A percentile compares a stretch with the other conserved stretches of the same genome.
These are phyloP conservation scores for Danaus plexippus DNA, from an alignment of 1,140 invertebrate species.

Conservation along the genomic window DNA sequence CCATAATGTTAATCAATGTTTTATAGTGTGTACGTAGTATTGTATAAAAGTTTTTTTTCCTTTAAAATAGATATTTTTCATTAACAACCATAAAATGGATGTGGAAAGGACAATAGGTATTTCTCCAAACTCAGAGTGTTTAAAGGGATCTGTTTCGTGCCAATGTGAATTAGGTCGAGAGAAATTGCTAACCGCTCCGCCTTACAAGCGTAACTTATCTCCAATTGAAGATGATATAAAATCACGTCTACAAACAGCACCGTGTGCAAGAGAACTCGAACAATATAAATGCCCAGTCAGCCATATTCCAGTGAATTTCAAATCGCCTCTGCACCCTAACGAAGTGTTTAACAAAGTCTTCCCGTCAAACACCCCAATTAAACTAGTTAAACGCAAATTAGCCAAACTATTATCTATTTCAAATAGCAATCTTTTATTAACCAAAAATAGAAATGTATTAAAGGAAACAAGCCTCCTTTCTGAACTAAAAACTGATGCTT, in stretches of 20 bases:
- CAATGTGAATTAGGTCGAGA: conserved; percentile 61
- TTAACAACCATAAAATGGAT: conserved; percentile 25
- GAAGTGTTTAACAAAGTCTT: conserved; percentile 61
- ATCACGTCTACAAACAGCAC: conserved; percentile 47
- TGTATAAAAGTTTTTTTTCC: conserved; percentile 12
- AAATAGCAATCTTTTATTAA: conserved; percentile 51
- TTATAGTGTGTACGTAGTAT: conserved; percentile 11
- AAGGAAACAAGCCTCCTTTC: conserved; percentile 53
- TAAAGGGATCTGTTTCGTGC: conserved; percentile 40
- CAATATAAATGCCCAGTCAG: conserved; percentile 54
- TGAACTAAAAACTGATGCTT: conserved; percentile 47
- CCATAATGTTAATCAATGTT: conserved; percentile 9
- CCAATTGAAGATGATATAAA: conserved; percentile 33
- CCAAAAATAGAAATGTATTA: conserved; percentile 57
- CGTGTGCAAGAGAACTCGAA: conserved; percentile 43
- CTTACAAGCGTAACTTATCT: conserved; percentile 34
- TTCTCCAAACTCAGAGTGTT: conserved; percentile 34
- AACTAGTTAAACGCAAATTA: conserved; percentile 59
- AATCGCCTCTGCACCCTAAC: conserved; percentile 48
- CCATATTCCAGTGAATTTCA: conserved; percentile 54
- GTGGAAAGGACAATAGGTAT: conserved; percentile 32
- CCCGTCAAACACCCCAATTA: conserved; percentile 53
- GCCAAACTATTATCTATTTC: conserved; percentile 55
- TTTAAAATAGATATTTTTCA: no score
- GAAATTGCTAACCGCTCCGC: conserved; percentile 57